Base-by-base conservation (phyloP, 2,797 vertebrate species). In the Pantherophis vulpinus region DNA sequence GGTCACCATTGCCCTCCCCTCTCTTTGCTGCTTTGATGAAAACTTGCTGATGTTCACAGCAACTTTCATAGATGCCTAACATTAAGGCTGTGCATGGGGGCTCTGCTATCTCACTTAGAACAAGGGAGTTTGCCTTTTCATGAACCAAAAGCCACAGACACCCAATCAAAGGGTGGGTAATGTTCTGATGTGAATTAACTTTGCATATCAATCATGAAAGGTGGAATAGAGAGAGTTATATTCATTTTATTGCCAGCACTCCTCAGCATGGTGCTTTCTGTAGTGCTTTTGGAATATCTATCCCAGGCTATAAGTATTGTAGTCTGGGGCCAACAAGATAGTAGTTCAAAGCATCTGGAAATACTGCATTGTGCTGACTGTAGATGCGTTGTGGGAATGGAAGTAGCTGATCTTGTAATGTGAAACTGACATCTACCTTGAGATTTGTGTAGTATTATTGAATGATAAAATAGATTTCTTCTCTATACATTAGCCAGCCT, bases 1-100 rank as follows among this genome's bases (percentile, higher is more conserved):
- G 92, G 93, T 94, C 47, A 96, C 95, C 0, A 58, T 96, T 97
- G 91, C 93, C 93, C 94, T 96, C 95, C 86, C 63, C 96, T 96
- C 37, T 96, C 95, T 94, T 95, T 94, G 94, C 96, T 95, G 95
- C 96, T 97, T 97, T 94, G 95, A 90, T 95, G 96, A 96, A 92
- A 95, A 95, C 92, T 96, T 96, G 95, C 97, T 97, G 94, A 95
- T 97, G 94, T 95, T 97, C 91, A 93, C 92, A 96, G 95, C 94
- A 95, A 93, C 96, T 96, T 97, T 96, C 96, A 94, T 95, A 87
- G 95, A 32, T 87, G 95, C 93, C 94, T 90, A 93, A 91, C 87
- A 74, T 88, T 79, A 70, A 90, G 87, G 88, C 60, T 74, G n/a
- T 74, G 87, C 91, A 89, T 90, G 92, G 59, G 11, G 87, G 74